Base-by-base conservation (phyloP, 2,888 invertebrate species). In the Drosophila antonietae region DNA sequence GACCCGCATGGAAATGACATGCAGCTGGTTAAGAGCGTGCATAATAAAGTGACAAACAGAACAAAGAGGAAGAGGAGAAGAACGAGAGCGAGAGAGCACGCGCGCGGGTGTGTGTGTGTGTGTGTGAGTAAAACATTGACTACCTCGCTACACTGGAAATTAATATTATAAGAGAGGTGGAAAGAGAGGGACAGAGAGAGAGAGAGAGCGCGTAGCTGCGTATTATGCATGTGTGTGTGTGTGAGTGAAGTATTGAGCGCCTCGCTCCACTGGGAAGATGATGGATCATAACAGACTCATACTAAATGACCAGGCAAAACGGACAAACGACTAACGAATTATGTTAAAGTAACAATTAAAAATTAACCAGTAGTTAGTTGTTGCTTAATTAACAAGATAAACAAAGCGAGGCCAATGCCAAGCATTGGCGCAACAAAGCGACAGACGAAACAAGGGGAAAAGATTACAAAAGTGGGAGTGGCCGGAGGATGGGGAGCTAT, bases 321-420 rank as follows among this genome's bases (percentile, higher is more conserved):
- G 15, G 31, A 49, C 28, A 31, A 47, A 18, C 61, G 35, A 37
- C 58, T 60, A 56, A 72, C 71, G 81, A 81, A 83, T 81, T 72
- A 79, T 67, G 62, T 65, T 81, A 69, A 65, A 65, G 74, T 62
- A 88, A 79, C 81, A 88, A 88, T 88, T 84, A 84, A 86, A 81
- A 86, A 72, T 79, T 86, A 84, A 83, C 57, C 73, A 83, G 72
- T 75, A 80, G 80, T 85, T 88, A 75, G 76, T 79, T 81, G 67
- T 67, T 60, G 71, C 71, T 76, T 75, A 83, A 83, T 86, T 88
- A 84, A 88, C 83, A 79, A 88, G 87, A 69, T 74, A 68, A 86
- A 83, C 78, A 81, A 61, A 69, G 58, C 33, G 69, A 49, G 57
- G 59, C 49, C 66, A 60, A 59, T 35, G 75, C 60, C 47, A 68